A percentile compares a stretch with the other conserved stretches of the same genome.
These are phyloP conservation scores for Elephas maximus DNA, from an alignment of 2,113 vertebrate species.

Conservation along the genomic window DNA sequence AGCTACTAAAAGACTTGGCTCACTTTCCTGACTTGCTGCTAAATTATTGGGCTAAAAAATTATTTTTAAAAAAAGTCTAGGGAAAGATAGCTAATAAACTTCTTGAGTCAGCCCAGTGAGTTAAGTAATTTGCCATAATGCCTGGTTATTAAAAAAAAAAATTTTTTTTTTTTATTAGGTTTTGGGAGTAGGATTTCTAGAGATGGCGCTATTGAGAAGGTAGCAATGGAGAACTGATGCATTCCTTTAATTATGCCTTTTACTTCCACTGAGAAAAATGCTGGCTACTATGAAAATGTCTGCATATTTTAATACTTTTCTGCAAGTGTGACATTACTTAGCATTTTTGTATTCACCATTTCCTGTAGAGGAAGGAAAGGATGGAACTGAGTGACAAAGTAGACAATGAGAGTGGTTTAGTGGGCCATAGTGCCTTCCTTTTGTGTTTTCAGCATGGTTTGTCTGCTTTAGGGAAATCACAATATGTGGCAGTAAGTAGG, in stretches of 20 bases:
- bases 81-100: neutral
- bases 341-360: neutral
- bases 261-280: neutral
- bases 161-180: neutral
- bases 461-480: neutral
- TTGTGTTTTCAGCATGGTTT: neutral
- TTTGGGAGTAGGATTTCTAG: neutral
- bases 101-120: neutral
- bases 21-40: neutral
- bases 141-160: neutral
- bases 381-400: constrained; percentile 23
- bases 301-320: constrained; percentile 27
- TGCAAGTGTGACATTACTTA: neutral
- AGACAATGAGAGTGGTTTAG: constrained; percentile 47
- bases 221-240: neutral
- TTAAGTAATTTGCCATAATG: neutral
- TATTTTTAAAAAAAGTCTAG: neutral
- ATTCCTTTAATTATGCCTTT: constrained; percentile 47
- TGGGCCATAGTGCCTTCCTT: neutral
- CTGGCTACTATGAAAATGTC: neutral
- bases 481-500: neutral
- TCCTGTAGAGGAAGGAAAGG: constrained; percentile 79
- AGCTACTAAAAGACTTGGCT: neutral
- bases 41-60: neutral
- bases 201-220: neutral